phyloP scores from a whole-genome alignment of 53 echinoderm and acorn worm genomes.

The Patiria pectinifera region DNA sequence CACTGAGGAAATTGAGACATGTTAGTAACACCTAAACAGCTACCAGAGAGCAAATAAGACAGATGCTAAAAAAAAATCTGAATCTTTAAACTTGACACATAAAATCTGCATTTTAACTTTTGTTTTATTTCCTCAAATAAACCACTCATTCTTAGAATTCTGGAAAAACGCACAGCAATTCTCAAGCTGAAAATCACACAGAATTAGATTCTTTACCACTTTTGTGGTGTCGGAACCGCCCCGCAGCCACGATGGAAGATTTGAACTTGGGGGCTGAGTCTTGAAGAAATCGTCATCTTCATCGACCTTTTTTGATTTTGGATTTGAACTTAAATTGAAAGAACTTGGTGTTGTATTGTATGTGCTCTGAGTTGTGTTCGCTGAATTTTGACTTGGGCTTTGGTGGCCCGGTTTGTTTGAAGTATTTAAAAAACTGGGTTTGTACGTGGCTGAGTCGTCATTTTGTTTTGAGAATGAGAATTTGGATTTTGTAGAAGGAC shows the following conservation, averaged over 20 bases:
- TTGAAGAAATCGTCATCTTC: conserved; percentile 20
- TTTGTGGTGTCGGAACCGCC: conserved; percentile 1
- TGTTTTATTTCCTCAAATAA: too few relatives aligned
- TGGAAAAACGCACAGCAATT: too few relatives aligned
- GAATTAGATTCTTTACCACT: conserved; percentile 18
- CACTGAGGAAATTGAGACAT: not conserved
- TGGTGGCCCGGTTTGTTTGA: not conserved
- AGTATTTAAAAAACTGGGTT: conserved; percentile 9
- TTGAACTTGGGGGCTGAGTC: not conserved
- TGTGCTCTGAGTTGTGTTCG: conserved; percentile 4
- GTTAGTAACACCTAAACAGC: too few relatives aligned
- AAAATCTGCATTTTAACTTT: too few relatives aligned
- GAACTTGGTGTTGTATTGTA: not conserved
- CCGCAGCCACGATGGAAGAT: conserved; percentile 4
- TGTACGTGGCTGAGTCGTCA: conserved; percentile 18
- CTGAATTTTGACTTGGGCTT: not conserved
- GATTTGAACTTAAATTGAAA: too few relatives aligned
- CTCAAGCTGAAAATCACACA: not conserved
- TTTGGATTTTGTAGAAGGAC: conserved; percentile 6
- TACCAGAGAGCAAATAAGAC: not conserved
- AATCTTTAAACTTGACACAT: too few relatives aligned
- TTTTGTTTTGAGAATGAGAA: not conserved
- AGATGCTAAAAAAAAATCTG: too few relatives aligned
- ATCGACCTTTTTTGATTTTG: not conserved
- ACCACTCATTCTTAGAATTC: too few relatives aligned